Evolutionary conservation across 2,113 vertebrate genomes (phyloP).

Genomic region (Marcusenius ussheri): DNA sequence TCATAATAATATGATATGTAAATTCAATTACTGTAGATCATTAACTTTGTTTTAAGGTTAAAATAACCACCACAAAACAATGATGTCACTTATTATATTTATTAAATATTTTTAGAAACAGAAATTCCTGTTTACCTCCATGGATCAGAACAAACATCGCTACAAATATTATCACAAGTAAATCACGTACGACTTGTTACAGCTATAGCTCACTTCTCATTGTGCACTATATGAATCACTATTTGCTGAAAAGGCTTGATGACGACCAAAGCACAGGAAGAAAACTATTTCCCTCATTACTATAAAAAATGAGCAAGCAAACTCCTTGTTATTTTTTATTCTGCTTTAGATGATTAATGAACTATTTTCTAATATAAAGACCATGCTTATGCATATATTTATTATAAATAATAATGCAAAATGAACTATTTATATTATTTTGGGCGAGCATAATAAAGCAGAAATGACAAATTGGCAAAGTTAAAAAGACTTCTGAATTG

Average conservation of each 20-base stretch:
- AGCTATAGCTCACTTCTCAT: neutral
- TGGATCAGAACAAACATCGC: neutral
- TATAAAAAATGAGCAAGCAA: neutral
- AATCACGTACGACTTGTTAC: neutral
- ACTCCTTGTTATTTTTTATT: neutral
- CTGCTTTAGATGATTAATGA: neutral
- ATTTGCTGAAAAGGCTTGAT: neutral
- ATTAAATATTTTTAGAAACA: neutral
- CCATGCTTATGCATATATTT: neutral
- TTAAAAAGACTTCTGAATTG: neutral
- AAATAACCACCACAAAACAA: neutral
- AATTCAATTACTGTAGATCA: neutral
- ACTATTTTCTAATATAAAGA: neutral
- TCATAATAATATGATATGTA: neutral
- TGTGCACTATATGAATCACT: neutral
- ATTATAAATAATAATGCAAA: neutral
- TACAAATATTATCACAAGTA: neutral
- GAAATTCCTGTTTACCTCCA: neutral
- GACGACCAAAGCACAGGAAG: neutral
- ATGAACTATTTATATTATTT: neutral
- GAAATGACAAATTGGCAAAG: neutral
- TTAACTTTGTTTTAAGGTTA: neutral
- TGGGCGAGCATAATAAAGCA: neutral
- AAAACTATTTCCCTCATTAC: neutral
- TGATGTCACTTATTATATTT: neutral